phyloP scores from a whole-genome alignment of 2,888 invertebrate genomes.

The Oscheius sp. region DNA sequence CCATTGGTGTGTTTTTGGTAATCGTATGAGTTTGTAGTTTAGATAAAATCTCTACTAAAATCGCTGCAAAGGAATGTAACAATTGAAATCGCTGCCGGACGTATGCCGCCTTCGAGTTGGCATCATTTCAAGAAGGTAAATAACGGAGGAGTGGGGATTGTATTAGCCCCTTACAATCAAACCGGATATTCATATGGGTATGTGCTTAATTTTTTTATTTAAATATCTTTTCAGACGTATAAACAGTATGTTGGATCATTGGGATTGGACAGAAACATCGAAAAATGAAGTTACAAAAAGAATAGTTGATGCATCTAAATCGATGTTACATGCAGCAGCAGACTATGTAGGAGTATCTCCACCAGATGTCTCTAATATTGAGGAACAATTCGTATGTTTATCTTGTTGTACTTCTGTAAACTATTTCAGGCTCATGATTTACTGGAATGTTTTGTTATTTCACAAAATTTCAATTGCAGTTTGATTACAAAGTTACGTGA shows the following conservation, averaged over 20 bases:
- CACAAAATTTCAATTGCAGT: slow-evolving; percentile 16
- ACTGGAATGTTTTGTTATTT: no score
- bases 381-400: slow-evolving; percentile 54
- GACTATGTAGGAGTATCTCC: slow-evolving; percentile 42
- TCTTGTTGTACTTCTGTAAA: slow-evolving; percentile 50
- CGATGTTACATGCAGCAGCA: slow-evolving; percentile 45
- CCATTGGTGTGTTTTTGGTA: not conserved
- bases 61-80: not conserved
- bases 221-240: slow-evolving; percentile 24
- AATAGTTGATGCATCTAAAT: slow-evolving; percentile 44
- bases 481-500: not conserved
- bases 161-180: slow-evolving; percentile 50
- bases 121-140: slow-evolving; percentile 61
- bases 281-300: slow-evolving; percentile 39
- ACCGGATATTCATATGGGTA: slow-evolving; percentile 23
- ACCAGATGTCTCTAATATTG: slow-evolving; percentile 34
- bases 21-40: not conserved
- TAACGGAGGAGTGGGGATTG: slow-evolving; percentile 45
- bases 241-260: slow-evolving; percentile 49
- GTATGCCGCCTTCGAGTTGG: slow-evolving; percentile 64
- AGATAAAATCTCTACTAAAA: not conserved
- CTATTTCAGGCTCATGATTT: not conserved
- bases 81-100: not conserved
- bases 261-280: slow-evolving; percentile 37
- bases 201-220: not conserved